Conservation (phyloP, 2,888 invertebrate genomes). For the Eutolmus rufibarbis region DNA sequence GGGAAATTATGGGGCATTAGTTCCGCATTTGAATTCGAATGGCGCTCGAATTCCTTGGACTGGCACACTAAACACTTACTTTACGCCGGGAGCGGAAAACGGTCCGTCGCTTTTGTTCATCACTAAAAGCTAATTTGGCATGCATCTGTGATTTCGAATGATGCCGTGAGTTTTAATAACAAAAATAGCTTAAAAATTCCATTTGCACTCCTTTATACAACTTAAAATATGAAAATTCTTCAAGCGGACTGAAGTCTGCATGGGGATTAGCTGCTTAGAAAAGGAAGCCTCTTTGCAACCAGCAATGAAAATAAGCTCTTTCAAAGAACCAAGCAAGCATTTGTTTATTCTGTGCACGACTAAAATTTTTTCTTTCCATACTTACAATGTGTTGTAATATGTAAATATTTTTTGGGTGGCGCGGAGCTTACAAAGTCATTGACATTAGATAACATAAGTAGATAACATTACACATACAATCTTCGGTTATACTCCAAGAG, state of each 20-base stretch:
- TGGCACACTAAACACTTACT: not conserved
- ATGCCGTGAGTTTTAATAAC: conserved; percentile 33
- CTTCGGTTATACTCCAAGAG: too few species aligned
- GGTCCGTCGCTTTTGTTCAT: not conserved
- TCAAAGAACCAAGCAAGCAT: not conserved
- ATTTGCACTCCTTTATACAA: not conserved
- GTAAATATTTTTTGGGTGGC: too few species aligned
- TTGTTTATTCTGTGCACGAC: not conserved
- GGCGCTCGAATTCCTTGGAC: conserved; percentile 15
- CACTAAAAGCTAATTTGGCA: conserved; percentile 40
- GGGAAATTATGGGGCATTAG: conserved; percentile 38
- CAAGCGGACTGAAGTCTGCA: not conserved
- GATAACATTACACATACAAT: too few species aligned
- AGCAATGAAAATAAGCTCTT: not conserved
- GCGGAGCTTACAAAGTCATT: too few species aligned
- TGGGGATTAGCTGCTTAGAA: not conserved
- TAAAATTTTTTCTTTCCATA: not conserved
- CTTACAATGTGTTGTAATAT: not conserved
- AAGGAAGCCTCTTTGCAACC: not conserved
- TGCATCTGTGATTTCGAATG: conserved; percentile 41
- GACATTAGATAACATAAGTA: too few species aligned
- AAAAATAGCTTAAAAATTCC: conserved; percentile 21
- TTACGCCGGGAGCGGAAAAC: not conserved
- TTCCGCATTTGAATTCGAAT: conserved; percentile 44
- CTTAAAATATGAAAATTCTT: not conserved